A percentile compares a stretch with the other conserved stretches of the same genome.
Conservation (phyloP, 2,888 invertebrate genomes). For the Hanleya hanleyi region DNA sequence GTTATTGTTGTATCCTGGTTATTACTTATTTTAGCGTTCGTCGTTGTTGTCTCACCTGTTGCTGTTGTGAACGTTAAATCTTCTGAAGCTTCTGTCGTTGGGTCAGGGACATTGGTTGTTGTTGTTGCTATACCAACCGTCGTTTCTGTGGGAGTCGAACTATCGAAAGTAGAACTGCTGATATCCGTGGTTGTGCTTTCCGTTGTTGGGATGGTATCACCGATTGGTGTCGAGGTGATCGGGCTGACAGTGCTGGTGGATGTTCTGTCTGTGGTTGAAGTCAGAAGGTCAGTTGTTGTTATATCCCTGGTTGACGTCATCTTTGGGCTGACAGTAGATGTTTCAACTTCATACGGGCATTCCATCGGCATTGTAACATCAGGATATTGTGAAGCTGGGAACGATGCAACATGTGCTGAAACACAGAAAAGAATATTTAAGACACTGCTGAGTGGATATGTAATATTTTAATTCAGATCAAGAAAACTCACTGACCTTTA, state of each 20-base stretch:
- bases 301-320: too few relatives aligned
- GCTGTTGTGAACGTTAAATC: not conserved
- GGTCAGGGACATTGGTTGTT: not conserved
- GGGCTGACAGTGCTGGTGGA: not conserved
- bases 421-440: too few relatives aligned
- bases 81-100: not conserved
- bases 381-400: too few relatives aligned
- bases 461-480: too few relatives aligned
- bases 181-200: not conserved
- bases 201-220: not conserved
- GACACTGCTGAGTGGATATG: too few relatives aligned
- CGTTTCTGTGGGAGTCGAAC: not conserved
- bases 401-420: too few relatives aligned
- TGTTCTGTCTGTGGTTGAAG: not conserved
- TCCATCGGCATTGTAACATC: too few relatives aligned
- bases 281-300: too few relatives aligned
- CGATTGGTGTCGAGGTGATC: not conserved
- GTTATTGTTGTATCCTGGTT: not conserved
- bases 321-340: too few relatives aligned
- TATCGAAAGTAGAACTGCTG: not conserved
- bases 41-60: not conserved
- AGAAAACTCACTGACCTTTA: too few relatives aligned
- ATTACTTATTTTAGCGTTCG: not conserved
- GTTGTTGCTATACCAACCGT: not conserved
- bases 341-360: too few relatives aligned